Percentiles rank a stretch among this genome's conserved stretches.
Evolutionary conservation across 2,888 invertebrate species (phyloP).

Genomic region (Lepidonotus clava): DNA sequence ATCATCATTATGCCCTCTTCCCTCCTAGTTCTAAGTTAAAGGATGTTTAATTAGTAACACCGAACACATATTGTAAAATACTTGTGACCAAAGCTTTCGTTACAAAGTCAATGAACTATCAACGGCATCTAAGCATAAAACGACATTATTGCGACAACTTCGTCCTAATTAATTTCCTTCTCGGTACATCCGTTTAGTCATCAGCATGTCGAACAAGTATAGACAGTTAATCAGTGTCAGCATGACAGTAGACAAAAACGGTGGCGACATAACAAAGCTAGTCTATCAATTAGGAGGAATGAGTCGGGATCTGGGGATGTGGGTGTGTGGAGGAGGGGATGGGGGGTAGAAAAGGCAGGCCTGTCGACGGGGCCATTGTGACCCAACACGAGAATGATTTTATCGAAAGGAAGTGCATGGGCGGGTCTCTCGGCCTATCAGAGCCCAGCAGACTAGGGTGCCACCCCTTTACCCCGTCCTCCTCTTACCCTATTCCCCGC

Average conservation of each 20-base stretch:
- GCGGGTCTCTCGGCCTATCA: neutral
- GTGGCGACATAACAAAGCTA: neutral
- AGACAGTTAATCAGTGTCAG: neutral
- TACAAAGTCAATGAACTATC: too few species aligned
- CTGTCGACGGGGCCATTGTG: neutral
- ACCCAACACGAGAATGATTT: constrained; percentile 34
- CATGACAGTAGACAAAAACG: neutral
- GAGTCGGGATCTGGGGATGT: neutral
- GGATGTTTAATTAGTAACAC: neutral
- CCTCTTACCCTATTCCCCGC: too few species aligned
- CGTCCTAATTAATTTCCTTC: constrained; percentile 3
- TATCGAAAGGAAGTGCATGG: constrained; percentile 16
- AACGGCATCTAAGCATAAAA: too few species aligned
- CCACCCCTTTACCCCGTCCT: too few species aligned
- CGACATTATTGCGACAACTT: too few species aligned
- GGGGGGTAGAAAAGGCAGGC: neutral
- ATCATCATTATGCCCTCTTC: too few species aligned
- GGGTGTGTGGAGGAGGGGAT: neutral
- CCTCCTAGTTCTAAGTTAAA: neutral
- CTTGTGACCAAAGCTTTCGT: neutral
- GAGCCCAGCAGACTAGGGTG: too few species aligned
- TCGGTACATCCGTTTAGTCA: neutral
- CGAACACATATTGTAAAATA: neutral
- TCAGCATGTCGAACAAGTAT: neutral
- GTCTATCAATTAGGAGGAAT: neutral